Evolutionary conservation across 2,797 vertebrate genomes (phyloP), one percentile per base, ranked within the genome.

Genomic region (Anableps anableps): DNA sequence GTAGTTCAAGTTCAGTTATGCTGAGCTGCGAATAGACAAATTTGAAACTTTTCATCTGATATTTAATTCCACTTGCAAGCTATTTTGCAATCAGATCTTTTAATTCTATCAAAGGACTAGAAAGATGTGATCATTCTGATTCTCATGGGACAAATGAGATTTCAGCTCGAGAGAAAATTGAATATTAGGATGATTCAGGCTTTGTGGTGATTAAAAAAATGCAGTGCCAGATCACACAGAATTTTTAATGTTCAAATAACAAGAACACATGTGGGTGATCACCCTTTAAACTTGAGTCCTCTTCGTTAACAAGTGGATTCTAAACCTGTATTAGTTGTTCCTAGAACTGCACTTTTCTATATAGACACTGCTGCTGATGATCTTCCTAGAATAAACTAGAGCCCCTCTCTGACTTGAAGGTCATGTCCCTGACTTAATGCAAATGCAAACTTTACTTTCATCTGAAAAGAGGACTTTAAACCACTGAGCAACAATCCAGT

Each of bases 41-140:
- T 55, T 85, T 78, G 19, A 84, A 74, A 86, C 78, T 78, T 89
- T 91, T 91, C 80, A 89, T 90, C 83, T 87, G 80, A 89, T 91
- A 88, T 86, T 87, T 85, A 83, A 93, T 92, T 92, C 83, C 79
- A 91, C 85, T 88, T 88, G 76, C 89, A 91, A 89, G 86, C 85
- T 83, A 70, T 88, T 86, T 85, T 83, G 86, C 48, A 60, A 38
- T 85, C 72, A 80, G 38, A 90, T 93, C 81, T 86, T 68, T 86
- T 48, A 79, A 82, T 92, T 78, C 53, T 80, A 87, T 89, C 84
- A 89, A 75, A 87, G 80, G 79, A 80, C 71, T 81, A 75, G 86
- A 85, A 79, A 50, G 70, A 84, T 82, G 77, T 78, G 81, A 88
- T 90, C 64, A 84, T 84, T 84, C 74, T 74, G 76, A 87, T 80